phyloP scores from a whole-genome alignment of 2,113 vertebrate genomes.

The Rhinogobius similis region DNA sequence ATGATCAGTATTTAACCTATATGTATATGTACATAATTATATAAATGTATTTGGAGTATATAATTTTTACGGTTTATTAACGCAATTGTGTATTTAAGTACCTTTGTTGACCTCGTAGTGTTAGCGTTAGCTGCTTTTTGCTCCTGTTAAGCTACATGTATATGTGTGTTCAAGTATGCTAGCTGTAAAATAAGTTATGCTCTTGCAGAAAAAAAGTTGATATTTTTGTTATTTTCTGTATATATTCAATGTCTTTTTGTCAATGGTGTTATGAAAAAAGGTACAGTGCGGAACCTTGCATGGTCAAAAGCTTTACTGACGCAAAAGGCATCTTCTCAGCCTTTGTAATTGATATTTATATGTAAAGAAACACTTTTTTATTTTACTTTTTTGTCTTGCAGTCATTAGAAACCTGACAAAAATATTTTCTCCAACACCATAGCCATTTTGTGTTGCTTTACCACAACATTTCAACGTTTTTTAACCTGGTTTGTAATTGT shows the following conservation, averaged over 20 bases:
- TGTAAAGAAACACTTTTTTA: slow-evolving; percentile 71
- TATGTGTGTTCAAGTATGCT: slow-evolving; percentile 70
- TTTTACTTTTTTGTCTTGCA: slow-evolving; percentile 31
- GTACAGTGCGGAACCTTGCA: slow-evolving; percentile 71
- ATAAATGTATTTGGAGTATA: slow-evolving; percentile 73
- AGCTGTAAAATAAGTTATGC: slow-evolving; percentile 64
- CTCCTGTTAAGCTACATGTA: slow-evolving; percentile 61
- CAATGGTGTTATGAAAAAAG: slow-evolving; percentile 59
- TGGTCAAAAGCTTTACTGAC: slow-evolving; percentile 80
- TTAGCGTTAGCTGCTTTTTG: slow-evolving; percentile 67
- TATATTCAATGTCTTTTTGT: slow-evolving; percentile 66
- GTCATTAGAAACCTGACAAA: slow-evolving; percentile 30
- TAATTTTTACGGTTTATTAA: slow-evolving; percentile 72
- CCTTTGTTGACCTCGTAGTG: slow-evolving; percentile 71
- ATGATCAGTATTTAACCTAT: slow-evolving; percentile 82
- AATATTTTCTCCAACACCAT: slow-evolving; percentile 51
- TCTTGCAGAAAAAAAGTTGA: slow-evolving; percentile 55
- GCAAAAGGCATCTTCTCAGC: slow-evolving; percentile 59
- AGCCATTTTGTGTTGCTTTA: neutral
- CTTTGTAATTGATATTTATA: slow-evolving; percentile 72
- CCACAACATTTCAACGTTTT: neutral
- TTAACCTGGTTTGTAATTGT: neutral
- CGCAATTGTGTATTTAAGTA: slow-evolving; percentile 73
- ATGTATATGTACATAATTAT: slow-evolving; percentile 71
- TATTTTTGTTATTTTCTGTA: slow-evolving; percentile 73